Evolutionary conservation across 2,113 vertebrate species (phyloP).

Genomic region (Platysternon megacephalum): DNA sequence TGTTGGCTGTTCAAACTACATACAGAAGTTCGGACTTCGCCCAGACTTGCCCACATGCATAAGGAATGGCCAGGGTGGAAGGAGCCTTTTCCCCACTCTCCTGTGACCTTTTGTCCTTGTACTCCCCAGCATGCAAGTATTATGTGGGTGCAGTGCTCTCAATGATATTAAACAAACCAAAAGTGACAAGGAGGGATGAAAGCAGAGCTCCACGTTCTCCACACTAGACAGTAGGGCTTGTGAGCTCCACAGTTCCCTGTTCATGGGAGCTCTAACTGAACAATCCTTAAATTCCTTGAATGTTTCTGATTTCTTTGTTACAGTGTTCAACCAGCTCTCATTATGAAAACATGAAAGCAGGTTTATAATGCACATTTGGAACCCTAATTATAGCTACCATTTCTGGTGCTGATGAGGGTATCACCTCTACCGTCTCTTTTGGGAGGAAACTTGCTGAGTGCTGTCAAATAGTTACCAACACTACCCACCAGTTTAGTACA

Average conservation of each 20-base stretch:
- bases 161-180: neutral
- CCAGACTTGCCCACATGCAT: neutral
- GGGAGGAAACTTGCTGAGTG: neutral
- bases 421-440: neutral
- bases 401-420: neutral
- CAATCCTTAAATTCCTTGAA: neutral
- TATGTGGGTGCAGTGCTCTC: neutral
- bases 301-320: rapidly evolving
- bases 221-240: neutral
- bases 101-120: neutral
- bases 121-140: neutral
- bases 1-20: neutral
- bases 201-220: neutral
- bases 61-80: neutral
- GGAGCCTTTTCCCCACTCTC: too few species aligned
- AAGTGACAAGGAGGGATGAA: rapidly evolving
- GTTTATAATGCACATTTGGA: neutral
- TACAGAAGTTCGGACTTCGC: neutral
- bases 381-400: neutral
- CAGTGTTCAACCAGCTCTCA: neutral
- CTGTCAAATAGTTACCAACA: slow-evolving; percentile 32
- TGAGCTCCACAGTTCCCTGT: neutral
- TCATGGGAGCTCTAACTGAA: neutral
- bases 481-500: slow-evolving; percentile 4
- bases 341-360: neutral